phyloP scores from a whole-genome alignment of 2,113 vertebrate species.

The Genyomyrus donnyi region DNA sequence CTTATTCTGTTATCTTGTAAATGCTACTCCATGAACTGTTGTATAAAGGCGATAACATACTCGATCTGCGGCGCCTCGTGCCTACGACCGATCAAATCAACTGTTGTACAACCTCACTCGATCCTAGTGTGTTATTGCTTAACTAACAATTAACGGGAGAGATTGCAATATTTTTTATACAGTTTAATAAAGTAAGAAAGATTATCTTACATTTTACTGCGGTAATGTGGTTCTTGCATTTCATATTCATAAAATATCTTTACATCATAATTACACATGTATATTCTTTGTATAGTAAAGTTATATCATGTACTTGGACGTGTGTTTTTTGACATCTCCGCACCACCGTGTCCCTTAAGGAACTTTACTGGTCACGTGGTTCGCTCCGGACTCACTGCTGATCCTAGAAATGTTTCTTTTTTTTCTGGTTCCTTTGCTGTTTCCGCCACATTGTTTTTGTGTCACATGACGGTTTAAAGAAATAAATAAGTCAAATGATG shows the following conservation, averaged over 20 bases:
- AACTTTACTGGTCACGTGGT: not conserved
- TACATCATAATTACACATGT: not conserved
- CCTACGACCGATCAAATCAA: too few species aligned
- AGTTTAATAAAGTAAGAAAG: not conserved
- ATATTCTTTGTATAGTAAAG: not conserved
- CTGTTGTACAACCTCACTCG: too few species aligned
- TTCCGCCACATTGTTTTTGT: constrained; percentile 29
- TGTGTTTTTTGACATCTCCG: not conserved
- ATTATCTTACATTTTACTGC: not conserved
- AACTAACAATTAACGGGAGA: not conserved
- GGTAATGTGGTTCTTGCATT: not conserved
- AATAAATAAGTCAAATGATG: not conserved
- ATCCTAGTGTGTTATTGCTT: too few species aligned
- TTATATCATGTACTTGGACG: not conserved
- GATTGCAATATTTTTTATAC: not conserved
- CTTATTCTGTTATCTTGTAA: too few species aligned
- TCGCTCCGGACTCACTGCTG: not conserved
- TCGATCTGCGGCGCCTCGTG: too few species aligned
- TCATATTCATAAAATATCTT: not conserved
- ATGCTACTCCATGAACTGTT: too few species aligned
- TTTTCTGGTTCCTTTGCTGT: not conserved
- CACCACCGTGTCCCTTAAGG: not conserved
- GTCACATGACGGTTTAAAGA: constrained; percentile 39
- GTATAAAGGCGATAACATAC: too few species aligned
- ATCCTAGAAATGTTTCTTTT: not conserved